Evolutionary conservation across 2,113 vertebrate species (phyloP).

Genomic region (Bagarius yarrelli): DNA sequence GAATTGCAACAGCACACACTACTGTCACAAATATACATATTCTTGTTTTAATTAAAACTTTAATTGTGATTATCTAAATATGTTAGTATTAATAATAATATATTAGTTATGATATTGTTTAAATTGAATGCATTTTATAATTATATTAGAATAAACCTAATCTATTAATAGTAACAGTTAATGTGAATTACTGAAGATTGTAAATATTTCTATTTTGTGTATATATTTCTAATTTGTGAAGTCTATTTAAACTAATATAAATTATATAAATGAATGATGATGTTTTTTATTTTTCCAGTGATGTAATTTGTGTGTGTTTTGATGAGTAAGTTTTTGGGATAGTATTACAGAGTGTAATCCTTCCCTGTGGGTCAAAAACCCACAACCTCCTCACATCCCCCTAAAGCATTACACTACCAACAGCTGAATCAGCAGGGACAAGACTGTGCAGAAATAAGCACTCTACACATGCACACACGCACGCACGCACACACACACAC

Average conservation of each 20-base stretch:
- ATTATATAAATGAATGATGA: neutral
- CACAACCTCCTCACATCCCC: conserved; percentile 24
- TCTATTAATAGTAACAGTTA: neutral
- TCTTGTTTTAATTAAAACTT: too few species aligned
- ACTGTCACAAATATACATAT: neutral
- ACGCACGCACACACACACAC: conserved; percentile 16
- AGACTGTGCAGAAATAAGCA: conserved; percentile 37
- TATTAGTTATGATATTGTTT: neutral
- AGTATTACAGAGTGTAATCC: conserved; percentile 49
- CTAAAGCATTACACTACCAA: conserved; percentile 46
- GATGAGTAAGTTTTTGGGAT: conserved; percentile 40
- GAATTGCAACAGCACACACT: neutral
- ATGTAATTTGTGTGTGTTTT: conserved; percentile 36
- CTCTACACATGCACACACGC: conserved; percentile 25
- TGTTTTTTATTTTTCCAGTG: neutral
- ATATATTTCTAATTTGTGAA: neutral
- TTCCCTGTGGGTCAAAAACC: conserved; percentile 41
- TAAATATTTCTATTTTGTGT: neutral
- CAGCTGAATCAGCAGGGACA: conserved; percentile 55
- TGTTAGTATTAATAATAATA: too few species aligned
- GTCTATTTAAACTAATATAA: neutral
- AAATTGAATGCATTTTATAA: too few species aligned
- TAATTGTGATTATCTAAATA: too few species aligned
- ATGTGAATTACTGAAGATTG: neutral
- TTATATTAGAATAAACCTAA: neutral